These are phyloP conservation scores for Thysanoteuthis rhombus DNA, from an alignment of 2,888 invertebrate species.

Conservation along the genomic window DNA sequence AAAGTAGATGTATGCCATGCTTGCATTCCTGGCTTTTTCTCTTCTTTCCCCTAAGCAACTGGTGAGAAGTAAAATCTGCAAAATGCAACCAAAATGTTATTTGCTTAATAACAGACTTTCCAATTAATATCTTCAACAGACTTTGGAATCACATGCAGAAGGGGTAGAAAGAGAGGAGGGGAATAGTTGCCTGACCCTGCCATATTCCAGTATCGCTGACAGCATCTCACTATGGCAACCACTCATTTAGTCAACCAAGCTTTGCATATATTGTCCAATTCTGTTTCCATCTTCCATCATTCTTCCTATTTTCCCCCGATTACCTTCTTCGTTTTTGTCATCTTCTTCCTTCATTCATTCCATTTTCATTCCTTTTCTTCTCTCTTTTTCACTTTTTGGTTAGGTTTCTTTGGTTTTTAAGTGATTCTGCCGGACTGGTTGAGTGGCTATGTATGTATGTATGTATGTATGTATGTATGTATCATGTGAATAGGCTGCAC, in stretches of 20 bases:
- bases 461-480: too few relatives aligned
- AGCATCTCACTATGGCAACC: not conserved
- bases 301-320: not conserved
- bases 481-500: too few relatives aligned
- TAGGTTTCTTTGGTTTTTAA: too few relatives aligned
- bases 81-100: not conserved
- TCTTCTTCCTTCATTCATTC: not conserved
- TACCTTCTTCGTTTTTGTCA: not conserved
- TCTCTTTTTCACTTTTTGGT: not conserved
- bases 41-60: too few relatives aligned
- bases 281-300: not conserved
- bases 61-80: not conserved
- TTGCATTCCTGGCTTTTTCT: too few relatives aligned
- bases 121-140: constrained; percentile 20
- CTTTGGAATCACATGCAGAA: not conserved
- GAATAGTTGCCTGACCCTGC: not conserved
- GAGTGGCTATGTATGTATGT: too few relatives aligned
- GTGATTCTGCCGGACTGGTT: too few relatives aligned
- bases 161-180: not conserved
- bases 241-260: not conserved
- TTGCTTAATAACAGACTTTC: not conserved
- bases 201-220: not conserved
- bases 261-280: not conserved
- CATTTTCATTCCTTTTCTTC: not conserved
- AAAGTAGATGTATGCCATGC: too few relatives aligned